Conservation (phyloP, 2,113 vertebrate genomes). For the Gopherus flavomarginatus region DNA sequence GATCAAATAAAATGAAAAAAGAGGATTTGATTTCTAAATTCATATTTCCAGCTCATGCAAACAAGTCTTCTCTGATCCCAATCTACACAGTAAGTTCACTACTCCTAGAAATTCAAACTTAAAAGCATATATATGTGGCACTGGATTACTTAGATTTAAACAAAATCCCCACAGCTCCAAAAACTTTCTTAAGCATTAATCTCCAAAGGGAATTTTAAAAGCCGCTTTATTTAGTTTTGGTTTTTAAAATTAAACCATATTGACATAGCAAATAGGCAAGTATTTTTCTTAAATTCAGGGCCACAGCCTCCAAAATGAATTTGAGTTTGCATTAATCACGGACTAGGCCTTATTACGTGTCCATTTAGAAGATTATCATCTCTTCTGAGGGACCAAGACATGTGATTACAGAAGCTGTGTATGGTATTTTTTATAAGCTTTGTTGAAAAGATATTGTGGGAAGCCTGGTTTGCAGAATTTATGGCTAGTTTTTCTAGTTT, state of each 20-base stretch:
- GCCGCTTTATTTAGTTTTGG: neutral
- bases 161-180: neutral
- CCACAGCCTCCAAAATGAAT: neutral
- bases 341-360: neutral
- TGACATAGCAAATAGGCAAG: neutral
- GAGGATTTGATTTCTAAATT: constrained; percentile 17
- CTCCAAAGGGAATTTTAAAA: neutral
- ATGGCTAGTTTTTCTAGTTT: neutral
- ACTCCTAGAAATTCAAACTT: neutral
- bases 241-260: neutral
- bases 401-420: neutral
- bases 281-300: neutral
- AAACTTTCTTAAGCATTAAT: neutral
- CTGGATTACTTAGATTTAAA: neutral
- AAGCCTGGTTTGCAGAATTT: constrained; percentile 31
- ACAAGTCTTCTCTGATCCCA: neutral
- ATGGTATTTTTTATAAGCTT: neutral
- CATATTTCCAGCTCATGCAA: constrained; percentile 11
- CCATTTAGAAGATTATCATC: neutral
- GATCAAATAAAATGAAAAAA: constrained; percentile 35
- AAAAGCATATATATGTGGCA: neutral
- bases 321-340: neutral
- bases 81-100: neutral
- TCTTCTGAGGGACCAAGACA: neutral
- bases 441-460: neutral